Evolutionary conservation across 2,888 invertebrate genomes (phyloP), one percentile per base, ranked within the genome.

Genomic region (Conus canariensis): DNA sequence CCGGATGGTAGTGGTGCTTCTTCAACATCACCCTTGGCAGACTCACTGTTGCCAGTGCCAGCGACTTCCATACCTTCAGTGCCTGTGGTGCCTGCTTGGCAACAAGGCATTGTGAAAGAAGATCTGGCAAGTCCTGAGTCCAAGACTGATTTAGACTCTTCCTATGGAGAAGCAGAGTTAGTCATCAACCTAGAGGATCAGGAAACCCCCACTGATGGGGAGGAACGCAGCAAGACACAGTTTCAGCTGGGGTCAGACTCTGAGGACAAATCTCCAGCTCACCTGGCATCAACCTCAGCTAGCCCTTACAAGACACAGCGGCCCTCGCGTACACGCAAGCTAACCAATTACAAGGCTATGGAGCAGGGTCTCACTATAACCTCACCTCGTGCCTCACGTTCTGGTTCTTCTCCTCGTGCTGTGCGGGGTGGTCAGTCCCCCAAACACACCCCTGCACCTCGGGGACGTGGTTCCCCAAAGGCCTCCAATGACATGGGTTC

Each of bases 341-440:
- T 93, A 0, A 89, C 92, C 10, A 94, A 94, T 83, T 94, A 94
- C 90, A 94, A 94, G 91, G 94, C 94, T 67, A 92, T 94, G 90
- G 88, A 85, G 82, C 87, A 86, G 45, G 90, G 80, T 25, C 88
- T 67, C 74, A 80, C 93, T 92, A 87, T 93, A 91, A 77, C 94
- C 67, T 93, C 93, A 14, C 92, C 92, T 0, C 90, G 92, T 8
- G 83, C 92, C 80, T 91, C 92, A 45, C 85, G 92, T 25, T 91
- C 92, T n/a, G 92, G 92, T 25, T 91, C 92, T 22, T 92, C 92
- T 77, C 92, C 93, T 60, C 86, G 92, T n/a, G 91, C 90, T 30
- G 87, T 89, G 30, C 77, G 91, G 80, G 92, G 90, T 19, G 90
- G 90, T 9, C 91, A 91, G 87, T 92, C 92, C 4, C 91, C 92